Evolutionary conservation across 2,113 vertebrate genomes (phyloP).

Genomic region (Centropus unirufus): DNA sequence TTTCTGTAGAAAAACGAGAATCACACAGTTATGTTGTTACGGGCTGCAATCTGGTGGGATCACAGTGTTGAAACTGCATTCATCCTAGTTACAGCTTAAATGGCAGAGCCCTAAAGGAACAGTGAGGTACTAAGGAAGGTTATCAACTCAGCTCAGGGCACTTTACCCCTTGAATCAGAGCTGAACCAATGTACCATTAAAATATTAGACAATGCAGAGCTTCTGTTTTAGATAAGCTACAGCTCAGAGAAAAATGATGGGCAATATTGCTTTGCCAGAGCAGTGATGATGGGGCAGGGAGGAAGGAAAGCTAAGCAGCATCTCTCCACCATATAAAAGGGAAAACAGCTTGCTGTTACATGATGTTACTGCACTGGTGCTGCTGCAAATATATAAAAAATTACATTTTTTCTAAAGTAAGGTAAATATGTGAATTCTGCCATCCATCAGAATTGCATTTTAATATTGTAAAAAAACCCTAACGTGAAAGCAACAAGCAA

Average conservation of each 20-base stretch:
- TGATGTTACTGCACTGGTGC: background rate
- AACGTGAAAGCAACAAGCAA: background rate
- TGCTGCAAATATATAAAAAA: background rate
- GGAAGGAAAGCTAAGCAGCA: background rate
- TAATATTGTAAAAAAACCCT: background rate
- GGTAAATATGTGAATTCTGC: background rate
- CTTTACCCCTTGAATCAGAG: background rate
- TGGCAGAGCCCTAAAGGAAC: constrained; percentile 47
- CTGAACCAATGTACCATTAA: background rate
- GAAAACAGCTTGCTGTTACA: background rate
- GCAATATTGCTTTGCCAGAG: background rate
- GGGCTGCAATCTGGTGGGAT: constrained; percentile 41
- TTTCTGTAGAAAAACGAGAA: background rate
- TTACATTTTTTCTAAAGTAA: background rate
- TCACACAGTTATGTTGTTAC: background rate
- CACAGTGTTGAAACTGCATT: background rate
- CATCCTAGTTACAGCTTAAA: background rate
- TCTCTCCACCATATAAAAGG: background rate
- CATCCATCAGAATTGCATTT: background rate
- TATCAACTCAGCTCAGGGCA: background rate
- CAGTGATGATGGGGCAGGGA: background rate
- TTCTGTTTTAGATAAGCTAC: background rate
- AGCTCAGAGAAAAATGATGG: background rate
- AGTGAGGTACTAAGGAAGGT: background rate
- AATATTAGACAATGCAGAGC: background rate